Conservation (phyloP, 1,140 invertebrate genomes). For the Planococcus citri region DNA sequence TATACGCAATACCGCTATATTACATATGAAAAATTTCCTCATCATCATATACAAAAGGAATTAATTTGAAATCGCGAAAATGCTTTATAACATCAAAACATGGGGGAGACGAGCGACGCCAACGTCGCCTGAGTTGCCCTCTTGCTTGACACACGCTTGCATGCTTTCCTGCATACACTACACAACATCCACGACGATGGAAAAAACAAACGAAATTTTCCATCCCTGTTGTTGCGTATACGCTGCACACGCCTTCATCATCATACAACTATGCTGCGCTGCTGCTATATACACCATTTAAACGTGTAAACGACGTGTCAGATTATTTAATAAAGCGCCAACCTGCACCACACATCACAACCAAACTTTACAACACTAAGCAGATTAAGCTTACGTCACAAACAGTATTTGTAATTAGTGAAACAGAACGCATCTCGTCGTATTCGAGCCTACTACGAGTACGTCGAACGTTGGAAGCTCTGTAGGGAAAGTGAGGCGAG, state of each 20-base stretch:
- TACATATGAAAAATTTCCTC: too few species aligned
- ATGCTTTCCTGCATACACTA: too few species aligned
- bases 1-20: too few species aligned
- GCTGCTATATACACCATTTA: neutral
- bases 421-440: constrained; percentile 15
- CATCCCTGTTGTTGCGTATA: too few species aligned
- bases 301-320: constrained; percentile 2
- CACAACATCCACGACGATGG: too few species aligned
- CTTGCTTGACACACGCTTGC: too few species aligned
- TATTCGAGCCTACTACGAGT: neutral
- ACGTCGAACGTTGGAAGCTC: neutral
- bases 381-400: constrained; percentile 15
- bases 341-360: constrained; percentile 2
- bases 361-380: constrained; percentile 11
- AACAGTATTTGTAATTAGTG: constrained; percentile 18
- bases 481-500: too few species aligned
- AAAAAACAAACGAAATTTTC: too few species aligned
- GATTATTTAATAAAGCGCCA: constrained; percentile 7
- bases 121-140: neutral
- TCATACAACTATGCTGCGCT: too few species aligned
- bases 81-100: neutral
- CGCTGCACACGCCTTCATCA: too few species aligned
- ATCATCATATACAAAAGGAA: neutral
- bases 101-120: neutral
- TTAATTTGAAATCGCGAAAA: neutral